phyloP scores from a whole-genome alignment of 2,797 vertebrate species.

The Squalus acanthias region DNA sequence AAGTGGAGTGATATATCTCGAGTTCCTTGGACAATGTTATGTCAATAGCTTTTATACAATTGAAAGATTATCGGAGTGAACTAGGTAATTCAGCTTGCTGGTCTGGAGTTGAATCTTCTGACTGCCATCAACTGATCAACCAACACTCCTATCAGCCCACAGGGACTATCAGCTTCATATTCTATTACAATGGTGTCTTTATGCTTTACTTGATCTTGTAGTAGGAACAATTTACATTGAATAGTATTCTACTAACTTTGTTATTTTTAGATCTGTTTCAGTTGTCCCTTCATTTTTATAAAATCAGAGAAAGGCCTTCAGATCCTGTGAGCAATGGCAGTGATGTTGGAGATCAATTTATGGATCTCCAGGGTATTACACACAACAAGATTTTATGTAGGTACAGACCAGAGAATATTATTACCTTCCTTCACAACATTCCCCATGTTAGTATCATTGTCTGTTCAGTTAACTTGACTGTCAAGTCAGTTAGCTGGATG shows the following conservation, averaged over 20 bases:
- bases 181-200: background rate
- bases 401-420: conserved; percentile 6
- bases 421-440: conserved; percentile 11
- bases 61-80: background rate
- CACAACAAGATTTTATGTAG: background rate
- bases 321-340: background rate
- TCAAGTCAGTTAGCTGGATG: background rate
- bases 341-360: conserved; percentile 29
- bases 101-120: background rate
- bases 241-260: background rate
- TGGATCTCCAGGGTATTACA: background rate
- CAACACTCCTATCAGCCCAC: background rate
- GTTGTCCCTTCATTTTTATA: background rate
- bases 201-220: background rate
- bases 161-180: no score
- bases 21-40: background rate
- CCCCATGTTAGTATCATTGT: background rate
- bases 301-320: background rate
- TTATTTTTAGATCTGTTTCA: conserved; percentile 19
- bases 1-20: background rate
- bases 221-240: background rate
- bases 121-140: background rate
- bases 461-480: background rate
- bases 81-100: background rate
- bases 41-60: background rate